Percentiles rank a stretch among this genome's conserved stretches.
These are phyloP conservation scores for Dromas ardeola DNA, from an alignment of 2,113 vertebrate species.

Conservation along the genomic window DNA sequence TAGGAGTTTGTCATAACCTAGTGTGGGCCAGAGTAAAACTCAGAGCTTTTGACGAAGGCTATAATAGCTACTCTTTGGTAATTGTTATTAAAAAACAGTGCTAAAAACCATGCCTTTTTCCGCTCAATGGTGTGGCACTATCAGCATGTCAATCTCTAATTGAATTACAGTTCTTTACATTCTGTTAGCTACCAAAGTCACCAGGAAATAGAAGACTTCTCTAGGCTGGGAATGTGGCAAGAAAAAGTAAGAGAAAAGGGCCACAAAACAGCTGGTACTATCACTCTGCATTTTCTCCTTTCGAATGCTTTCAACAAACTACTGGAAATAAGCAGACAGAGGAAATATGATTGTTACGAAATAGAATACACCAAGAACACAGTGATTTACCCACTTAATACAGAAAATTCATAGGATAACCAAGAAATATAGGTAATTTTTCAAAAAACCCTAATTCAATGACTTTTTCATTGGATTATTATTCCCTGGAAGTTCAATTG, in stretches of 20 bases:
- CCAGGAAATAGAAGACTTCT: background rate
- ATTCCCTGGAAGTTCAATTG: background rate
- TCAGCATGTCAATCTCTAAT: background rate
- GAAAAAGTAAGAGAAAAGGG: background rate
- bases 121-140: background rate
- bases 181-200: background rate
- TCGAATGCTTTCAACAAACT: background rate
- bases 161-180: background rate
- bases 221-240: background rate
- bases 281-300: background rate
- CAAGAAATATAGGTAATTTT: background rate
- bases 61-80: background rate
- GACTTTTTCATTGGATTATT: background rate
- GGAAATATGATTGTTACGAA: background rate
- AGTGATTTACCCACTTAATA: background rate
- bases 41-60: background rate
- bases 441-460: background rate
- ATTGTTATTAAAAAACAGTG: background rate
- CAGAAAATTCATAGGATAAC: background rate
- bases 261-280: background rate
- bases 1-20: background rate
- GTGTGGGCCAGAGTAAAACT: background rate
- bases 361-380: background rate
- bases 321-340: background rate
- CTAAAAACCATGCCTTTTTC: background rate